phyloP scores from a whole-genome alignment of 1,140 invertebrate genomes.

The Dendrolimus kikuchii region DNA sequence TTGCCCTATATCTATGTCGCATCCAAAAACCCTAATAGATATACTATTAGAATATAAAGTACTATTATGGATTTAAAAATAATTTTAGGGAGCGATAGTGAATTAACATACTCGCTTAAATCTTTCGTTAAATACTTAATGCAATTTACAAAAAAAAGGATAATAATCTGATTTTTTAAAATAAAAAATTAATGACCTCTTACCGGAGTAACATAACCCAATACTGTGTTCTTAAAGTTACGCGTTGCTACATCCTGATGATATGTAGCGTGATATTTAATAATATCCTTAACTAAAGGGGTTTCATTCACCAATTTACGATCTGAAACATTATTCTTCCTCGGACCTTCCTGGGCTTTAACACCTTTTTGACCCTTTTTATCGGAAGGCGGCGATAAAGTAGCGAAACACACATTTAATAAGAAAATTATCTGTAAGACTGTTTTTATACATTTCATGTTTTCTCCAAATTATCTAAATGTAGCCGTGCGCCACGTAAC shows the following conservation, averaged over 20 bases:
- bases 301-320: slow-evolving; percentile 79
- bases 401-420: slow-evolving; percentile 50
- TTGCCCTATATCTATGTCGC: no score
- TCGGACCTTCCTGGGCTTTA: slow-evolving; percentile 74
- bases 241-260: slow-evolving; percentile 77
- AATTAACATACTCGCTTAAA: no score
- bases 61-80: no score
- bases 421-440: slow-evolving; percentile 41
- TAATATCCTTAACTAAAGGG: slow-evolving; percentile 79
- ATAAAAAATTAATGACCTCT: slow-evolving; percentile 15
- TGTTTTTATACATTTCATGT: slow-evolving; percentile 46
- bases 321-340: slow-evolving; percentile 78
- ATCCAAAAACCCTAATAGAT: no score
- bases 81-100: no score
- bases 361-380: slow-evolving; percentile 64
- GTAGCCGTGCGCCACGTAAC: no score
- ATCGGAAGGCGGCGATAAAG: slow-evolving; percentile 69
- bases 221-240: slow-evolving; percentile 79
- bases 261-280: slow-evolving; percentile 82
- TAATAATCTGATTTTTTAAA: background rate
- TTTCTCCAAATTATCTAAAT: background rate
- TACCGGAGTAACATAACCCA: slow-evolving; percentile 94
- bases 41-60: no score
- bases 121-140: no score
- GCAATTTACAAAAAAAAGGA: background rate